Evolutionary conservation across 2,888 invertebrate genomes (phyloP), one percentile per base, ranked within the genome.

Genomic region (Sicus ferrugineus): DNA sequence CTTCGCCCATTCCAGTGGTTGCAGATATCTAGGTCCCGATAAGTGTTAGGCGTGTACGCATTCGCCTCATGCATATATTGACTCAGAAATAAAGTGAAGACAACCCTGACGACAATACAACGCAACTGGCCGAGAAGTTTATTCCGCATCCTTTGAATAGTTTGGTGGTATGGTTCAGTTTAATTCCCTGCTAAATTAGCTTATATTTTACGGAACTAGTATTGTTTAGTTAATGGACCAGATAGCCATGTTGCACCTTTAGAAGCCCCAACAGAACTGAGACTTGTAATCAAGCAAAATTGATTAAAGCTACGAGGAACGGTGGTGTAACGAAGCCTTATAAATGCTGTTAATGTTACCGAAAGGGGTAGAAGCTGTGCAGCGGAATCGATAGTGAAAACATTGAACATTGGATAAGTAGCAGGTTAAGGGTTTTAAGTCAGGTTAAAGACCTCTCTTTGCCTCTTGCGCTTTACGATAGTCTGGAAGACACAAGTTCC

Each of bases 1-100:
- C 85, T 77, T 2, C 85, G 77, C 19, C 85, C 86, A 72, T 86
- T 86, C 84, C 84, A 85, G 69, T 84, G 84, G 72, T 84, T 84
- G 68, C 84, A 85, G 28, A 85, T 85, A 74, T 85, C 84, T 74
- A 84, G 76, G 73, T 84, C 84, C 14, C 82, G 76, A 73, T 81
- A 84, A 61, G 77, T 82, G 58, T 76, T 83, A 21, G 79, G 73
- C 6, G 83, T 81, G 76, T 82, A 84, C 2, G 81, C 79, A 9
- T 59, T 38, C 38, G 52, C 72, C 31, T 50, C 62, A 7, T 62
- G 68, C 19, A 46, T 42, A 14, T 64, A 70, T 62, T 70, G 71
- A 31, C 68, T 69, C 58, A 16, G 61, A 46, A 26, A 68, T 38
- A 67, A 59, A 16, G 46, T 48, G 2, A 67, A 67, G 23, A 54